phyloP scores from a whole-genome alignment of 2,888 invertebrate species.

The Drosophila greeni region DNA sequence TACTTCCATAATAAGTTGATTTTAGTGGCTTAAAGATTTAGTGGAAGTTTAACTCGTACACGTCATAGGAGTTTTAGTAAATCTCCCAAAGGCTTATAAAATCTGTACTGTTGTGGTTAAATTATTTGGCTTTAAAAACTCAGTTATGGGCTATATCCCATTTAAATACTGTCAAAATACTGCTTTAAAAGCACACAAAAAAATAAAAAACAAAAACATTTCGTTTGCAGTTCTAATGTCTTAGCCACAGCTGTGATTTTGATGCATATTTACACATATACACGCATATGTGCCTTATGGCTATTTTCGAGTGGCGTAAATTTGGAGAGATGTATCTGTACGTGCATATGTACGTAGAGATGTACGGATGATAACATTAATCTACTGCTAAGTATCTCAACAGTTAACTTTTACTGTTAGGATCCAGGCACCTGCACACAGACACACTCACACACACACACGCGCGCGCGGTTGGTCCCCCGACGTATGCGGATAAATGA shows the following conservation, averaged over 20 bases:
- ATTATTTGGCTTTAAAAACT: not conserved
- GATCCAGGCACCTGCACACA: constrained; percentile 10
- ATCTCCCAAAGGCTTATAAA: not conserved
- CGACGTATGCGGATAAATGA: constrained; percentile 13
- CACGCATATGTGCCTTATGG: constrained; percentile 31
- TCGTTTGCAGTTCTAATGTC: constrained; percentile 6
- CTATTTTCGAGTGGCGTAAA: constrained; percentile 52
- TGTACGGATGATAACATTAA: constrained; percentile 6
- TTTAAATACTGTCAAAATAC: not conserved
- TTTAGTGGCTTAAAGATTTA: not conserved
- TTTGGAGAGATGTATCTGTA: constrained; percentile 35
- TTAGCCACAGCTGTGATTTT: constrained; percentile 16
- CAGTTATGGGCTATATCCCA: not conserved
- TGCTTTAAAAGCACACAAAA: not conserved
- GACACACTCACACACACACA: not conserved
- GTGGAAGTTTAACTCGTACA: not conserved
- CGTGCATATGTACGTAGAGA: not conserved
- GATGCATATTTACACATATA: constrained; percentile 7
- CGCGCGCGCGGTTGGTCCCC: not conserved
- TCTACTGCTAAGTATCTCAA: not conserved
- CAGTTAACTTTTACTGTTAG: constrained; percentile 1
- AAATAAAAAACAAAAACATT: constrained; percentile 1
- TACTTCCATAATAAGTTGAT: not conserved
- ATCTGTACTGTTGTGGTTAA: too few relatives aligned
- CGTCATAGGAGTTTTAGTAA: not conserved